phyloP scores from a whole-genome alignment of 2,113 vertebrate species.

The Cinclus mexicanus region DNA sequence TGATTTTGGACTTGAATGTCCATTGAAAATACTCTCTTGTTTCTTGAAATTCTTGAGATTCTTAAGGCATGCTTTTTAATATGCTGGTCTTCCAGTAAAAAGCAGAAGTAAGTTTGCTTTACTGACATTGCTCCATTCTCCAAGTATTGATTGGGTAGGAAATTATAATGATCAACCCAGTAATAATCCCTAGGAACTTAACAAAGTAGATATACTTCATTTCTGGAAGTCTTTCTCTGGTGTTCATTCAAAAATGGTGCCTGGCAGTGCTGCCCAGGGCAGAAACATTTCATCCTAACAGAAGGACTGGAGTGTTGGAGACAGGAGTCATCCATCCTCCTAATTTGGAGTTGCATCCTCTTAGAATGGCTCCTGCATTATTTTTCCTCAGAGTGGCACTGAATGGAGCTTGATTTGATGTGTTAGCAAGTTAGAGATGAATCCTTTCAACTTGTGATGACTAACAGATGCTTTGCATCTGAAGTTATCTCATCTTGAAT shows the following conservation, averaged over 20 bases:
- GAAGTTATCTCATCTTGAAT: neutral
- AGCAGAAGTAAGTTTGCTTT: neutral
- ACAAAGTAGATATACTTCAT: neutral
- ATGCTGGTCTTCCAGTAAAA: neutral
- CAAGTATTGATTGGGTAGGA: neutral
- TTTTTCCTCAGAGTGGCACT: neutral
- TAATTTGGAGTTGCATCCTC: neutral
- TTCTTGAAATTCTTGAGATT: neutral
- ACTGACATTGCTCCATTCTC: neutral
- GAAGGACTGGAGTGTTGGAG: neutral
- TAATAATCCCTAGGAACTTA: neutral
- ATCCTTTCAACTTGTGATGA: neutral
- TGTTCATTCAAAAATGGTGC: neutral
- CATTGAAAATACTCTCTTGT: neutral
- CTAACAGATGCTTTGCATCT: neutral
- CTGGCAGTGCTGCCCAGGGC: fast-evolving
- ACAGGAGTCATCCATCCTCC: neutral
- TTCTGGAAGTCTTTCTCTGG: neutral
- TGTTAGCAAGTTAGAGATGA: neutral
- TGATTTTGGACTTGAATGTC: neutral
- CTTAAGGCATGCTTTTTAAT: neutral
- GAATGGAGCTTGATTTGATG: conserved; percentile 33
- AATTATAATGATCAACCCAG: neutral
- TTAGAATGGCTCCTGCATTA: neutral
- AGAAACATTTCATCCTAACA: neutral